Percentiles rank a stretch among this genome's conserved stretches.
phyloP scores from a whole-genome alignment of 2,888 invertebrate species.

The Tetramorium bicarinatum region DNA sequence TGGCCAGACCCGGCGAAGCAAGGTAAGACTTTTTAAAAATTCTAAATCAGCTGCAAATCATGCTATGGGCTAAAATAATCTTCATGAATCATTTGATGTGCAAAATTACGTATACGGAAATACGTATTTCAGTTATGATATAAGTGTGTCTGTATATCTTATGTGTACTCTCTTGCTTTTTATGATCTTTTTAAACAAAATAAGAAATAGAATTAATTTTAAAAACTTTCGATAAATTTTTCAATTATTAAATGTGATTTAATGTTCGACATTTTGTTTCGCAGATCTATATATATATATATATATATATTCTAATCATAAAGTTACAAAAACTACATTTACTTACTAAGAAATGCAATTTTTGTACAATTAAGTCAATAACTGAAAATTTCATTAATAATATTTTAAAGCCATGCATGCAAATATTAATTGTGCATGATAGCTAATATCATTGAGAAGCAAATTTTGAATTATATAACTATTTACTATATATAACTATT shows the following conservation, averaged over 20 bases:
- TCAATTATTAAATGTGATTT: slow-evolving; percentile 17
- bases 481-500: not conserved
- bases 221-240: not conserved
- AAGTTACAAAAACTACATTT: not conserved
- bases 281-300: not conserved
- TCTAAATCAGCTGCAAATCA: slow-evolving; percentile 61
- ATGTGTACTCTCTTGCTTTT: slow-evolving; percentile 1
- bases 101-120: slow-evolving; percentile 1
- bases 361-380: slow-evolving; percentile 16
- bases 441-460: not conserved
- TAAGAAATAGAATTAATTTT: not conserved
- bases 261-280: not conserved
- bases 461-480: not conserved
- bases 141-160: not conserved
- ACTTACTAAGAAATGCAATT: not conserved
- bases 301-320: not conserved
- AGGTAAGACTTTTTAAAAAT: slow-evolving; percentile 80
- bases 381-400: slow-evolving; percentile 11
- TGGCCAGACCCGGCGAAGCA: slow-evolving; percentile 82
- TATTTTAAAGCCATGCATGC: slow-evolving; percentile 31
- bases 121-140: slow-evolving; percentile 1
- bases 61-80: slow-evolving; percentile 64
- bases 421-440: slow-evolving; percentile 48
- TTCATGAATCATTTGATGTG: slow-evolving; percentile 50
- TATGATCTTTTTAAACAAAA: not conserved